Conservation (phyloP, 1,140 invertebrate species). For the Anastrepha ludens region DNA sequence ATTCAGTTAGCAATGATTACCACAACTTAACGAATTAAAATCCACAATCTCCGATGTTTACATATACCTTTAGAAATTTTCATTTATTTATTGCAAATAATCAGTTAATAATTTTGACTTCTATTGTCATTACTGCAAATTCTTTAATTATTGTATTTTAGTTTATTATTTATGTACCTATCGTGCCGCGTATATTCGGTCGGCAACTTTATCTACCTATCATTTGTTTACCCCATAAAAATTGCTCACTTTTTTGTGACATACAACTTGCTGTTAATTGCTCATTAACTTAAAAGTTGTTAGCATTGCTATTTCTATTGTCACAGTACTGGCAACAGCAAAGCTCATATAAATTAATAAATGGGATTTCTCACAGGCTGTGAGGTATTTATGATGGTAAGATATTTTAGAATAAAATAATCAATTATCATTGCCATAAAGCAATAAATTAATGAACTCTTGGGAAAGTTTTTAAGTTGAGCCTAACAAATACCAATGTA, state of each 20-base stretch:
- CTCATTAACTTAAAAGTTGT: constrained; percentile 25
- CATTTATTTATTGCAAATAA: constrained; percentile 26
- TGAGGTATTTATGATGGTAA: neutral
- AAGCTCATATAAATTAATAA: neutral
- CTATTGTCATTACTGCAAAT: neutral
- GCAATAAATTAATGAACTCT: neutral
- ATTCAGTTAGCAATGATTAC: neutral
- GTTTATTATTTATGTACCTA: neutral
- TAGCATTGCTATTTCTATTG: neutral
- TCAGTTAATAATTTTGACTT: neutral
- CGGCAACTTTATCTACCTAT: neutral
- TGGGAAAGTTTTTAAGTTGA: too few relatives aligned
- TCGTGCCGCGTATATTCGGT: neutral
- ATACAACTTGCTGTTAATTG: constrained; percentile 17
- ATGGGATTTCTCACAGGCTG: neutral
- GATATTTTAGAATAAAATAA: neutral
- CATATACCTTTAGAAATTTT: neutral
- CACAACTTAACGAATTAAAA: neutral
- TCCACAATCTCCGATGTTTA: neutral
- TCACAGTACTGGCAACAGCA: neutral
- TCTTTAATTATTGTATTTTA: constrained; percentile 6
- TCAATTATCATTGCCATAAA: neutral
- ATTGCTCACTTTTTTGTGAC: neutral
- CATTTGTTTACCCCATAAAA: constrained; percentile 25
- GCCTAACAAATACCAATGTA: too few relatives aligned